These are phyloP conservation scores for Schizothorax lantsangensis DNA, from an alignment of 2,797 vertebrate species.

Conservation along the genomic window DNA sequence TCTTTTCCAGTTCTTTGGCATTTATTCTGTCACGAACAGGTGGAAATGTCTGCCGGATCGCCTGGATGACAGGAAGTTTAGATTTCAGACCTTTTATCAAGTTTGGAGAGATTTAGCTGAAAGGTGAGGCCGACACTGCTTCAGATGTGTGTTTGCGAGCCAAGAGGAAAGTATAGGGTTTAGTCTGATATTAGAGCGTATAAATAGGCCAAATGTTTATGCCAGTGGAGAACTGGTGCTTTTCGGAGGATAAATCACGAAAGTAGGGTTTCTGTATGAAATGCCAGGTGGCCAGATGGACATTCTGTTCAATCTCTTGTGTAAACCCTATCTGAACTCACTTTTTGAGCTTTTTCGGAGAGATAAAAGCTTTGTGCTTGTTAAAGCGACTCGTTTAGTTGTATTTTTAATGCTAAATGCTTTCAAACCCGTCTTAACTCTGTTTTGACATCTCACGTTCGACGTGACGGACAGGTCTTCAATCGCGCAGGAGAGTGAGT, in stretches of 20 bases:
- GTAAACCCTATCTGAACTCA: slow-evolving; percentile 18
- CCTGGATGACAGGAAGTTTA: slow-evolving; percentile 41
- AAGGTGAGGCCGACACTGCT: slow-evolving; percentile 47
- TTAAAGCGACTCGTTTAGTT: not conserved
- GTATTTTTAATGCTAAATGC: slow-evolving; percentile 18
- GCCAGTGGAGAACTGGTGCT: slow-evolving; percentile 11
- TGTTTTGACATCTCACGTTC: slow-evolving; percentile 32
- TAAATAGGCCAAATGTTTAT: slow-evolving; percentile 33
- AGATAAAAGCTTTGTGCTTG: slow-evolving; percentile 26
- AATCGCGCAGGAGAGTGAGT: slow-evolving; percentile 56
- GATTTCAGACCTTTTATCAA: slow-evolving; percentile 35
- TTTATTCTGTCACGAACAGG: slow-evolving; percentile 53
- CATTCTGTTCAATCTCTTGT: slow-evolving; percentile 1
- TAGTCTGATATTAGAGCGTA: slow-evolving; percentile 22
- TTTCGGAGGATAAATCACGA: slow-evolving; percentile 35
- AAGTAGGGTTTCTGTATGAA: slow-evolving; percentile 16
- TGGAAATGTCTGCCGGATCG: slow-evolving; percentile 39
- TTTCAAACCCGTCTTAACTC: not conserved
- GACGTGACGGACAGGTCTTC: not conserved
- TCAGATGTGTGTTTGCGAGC: slow-evolving; percentile 50
- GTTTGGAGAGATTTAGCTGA: slow-evolving; percentile 27
- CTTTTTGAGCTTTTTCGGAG: not conserved
- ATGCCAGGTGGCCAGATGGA: slow-evolving; percentile 14
- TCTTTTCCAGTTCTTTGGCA: slow-evolving; percentile 55
- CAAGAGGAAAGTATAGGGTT: slow-evolving; percentile 56